These are phyloP conservation scores for Meteorus sp. DNA, from an alignment of 1,140 invertebrate species.

Conservation along the genomic window DNA sequence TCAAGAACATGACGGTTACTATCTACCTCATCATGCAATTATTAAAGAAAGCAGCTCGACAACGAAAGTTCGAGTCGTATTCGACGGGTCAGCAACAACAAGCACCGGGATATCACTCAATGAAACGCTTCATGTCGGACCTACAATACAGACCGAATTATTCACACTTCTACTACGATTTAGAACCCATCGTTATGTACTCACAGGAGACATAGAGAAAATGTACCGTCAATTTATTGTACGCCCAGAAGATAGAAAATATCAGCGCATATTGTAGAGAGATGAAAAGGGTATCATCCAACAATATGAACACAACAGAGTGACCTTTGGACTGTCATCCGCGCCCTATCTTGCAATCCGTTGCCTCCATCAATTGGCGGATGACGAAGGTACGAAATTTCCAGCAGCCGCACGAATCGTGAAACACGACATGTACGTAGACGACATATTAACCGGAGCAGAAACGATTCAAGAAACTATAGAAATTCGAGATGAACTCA, in stretches of 20 bases:
- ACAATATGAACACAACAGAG: constrained; percentile 25
- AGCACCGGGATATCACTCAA: constrained; percentile 37
- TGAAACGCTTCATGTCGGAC: constrained; percentile 29
- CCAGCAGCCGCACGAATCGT: constrained; percentile 36
- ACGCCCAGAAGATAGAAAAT: constrained; percentile 15
- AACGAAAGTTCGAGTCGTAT: constrained; percentile 32
- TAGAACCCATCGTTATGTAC: constrained; percentile 24
- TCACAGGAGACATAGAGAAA: constrained; percentile 35
- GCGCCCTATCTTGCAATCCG: constrained; percentile 35
- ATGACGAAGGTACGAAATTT: constrained; percentile 33
- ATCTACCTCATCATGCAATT: constrained; percentile 15
- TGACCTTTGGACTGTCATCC: constrained; percentile 45
- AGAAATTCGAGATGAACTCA: constrained; percentile 33
- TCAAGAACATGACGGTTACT: constrained; percentile 20
- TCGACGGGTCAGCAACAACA: constrained; percentile 33
- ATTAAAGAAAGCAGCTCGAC: constrained; percentile 10
- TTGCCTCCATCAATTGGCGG: constrained; percentile 35
- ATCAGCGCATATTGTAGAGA: constrained; percentile 31
- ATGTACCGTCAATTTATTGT: constrained; percentile 34
- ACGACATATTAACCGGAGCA: constrained; percentile 28
- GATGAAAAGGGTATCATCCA: constrained; percentile 5
- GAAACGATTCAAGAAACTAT: constrained; percentile 40
- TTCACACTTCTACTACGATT: constrained; percentile 27
- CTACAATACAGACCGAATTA: constrained; percentile 19
- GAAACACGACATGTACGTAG: constrained; percentile 32